Conservation (phyloP, 1,140 invertebrate species). For the Riptortus pedestris region DNA sequence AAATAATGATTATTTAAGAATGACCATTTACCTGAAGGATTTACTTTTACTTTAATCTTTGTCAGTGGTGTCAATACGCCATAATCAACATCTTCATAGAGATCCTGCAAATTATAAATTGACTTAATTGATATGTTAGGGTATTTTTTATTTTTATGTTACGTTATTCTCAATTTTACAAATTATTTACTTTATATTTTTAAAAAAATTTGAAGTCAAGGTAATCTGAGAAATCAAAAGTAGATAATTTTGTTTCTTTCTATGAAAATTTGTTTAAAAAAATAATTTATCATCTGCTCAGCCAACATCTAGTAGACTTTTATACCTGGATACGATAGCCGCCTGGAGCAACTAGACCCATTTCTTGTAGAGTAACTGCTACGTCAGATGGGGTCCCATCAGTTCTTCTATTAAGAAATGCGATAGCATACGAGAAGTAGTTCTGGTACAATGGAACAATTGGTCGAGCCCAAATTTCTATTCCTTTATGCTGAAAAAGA, state of each 20-base stretch:
- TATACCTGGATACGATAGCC: conserved; percentile 76
- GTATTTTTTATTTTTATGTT: not conserved
- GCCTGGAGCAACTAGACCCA: conserved; percentile 61
- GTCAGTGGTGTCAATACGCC: conserved; percentile 71
- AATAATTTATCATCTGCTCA: no score
- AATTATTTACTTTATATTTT: no score
- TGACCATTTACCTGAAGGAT: conserved; percentile 84
- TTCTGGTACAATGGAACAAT: conserved; percentile 66
- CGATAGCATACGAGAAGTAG: conserved; percentile 79
- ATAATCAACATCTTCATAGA: conserved; percentile 77
- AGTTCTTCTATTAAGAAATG: conserved; percentile 73
- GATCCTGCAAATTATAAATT: conserved; percentile 49
- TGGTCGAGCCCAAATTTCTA: conserved; percentile 84
- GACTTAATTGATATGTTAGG: not conserved
- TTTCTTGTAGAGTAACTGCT: conserved; percentile 69
- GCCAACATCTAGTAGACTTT: no score
- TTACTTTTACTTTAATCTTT: conserved; percentile 84
- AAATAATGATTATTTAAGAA: no score
- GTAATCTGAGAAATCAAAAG: no score
- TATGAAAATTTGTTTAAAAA: no score
- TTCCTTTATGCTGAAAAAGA: conserved; percentile 68
- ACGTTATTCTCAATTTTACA: no score
- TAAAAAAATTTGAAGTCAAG: no score
- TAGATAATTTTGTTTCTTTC: no score
- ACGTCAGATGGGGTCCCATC: conserved; percentile 86